Evolutionary conservation across 23 tunicate species (phyloP).

Genomic region (Styela clava): DNA sequence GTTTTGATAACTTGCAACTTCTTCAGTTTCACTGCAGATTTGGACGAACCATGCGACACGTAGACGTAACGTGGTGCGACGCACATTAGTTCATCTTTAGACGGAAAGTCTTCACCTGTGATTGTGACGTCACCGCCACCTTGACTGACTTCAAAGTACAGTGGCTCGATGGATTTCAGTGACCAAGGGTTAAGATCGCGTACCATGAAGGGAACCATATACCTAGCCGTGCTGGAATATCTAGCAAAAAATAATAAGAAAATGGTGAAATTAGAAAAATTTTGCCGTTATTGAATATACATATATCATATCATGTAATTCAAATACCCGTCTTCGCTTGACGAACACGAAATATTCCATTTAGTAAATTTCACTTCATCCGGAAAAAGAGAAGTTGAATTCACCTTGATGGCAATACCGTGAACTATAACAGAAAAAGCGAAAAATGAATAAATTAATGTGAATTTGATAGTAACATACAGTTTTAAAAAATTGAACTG

Average conservation of each 20-base stretch:
- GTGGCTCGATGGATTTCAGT: constrained; percentile 17
- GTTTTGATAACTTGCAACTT: not conserved
- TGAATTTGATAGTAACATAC: no score
- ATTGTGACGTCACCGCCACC: constrained; percentile 23
- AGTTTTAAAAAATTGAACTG: no score
- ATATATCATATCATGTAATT: not conserved
- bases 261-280: not conserved
- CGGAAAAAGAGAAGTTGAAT: not conserved
- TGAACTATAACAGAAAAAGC: constrained; percentile 1
- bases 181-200: constrained; percentile 10
- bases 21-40: not conserved
- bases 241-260: not conserved
- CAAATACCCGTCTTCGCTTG: not conserved
- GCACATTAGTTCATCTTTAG: not conserved
- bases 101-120: not conserved
- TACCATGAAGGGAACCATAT: not conserved
- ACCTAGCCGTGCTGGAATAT: not conserved
- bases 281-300: not conserved
- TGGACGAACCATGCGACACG: not conserved
- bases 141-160: not conserved
- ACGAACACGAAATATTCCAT: constrained; percentile 1
- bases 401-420: not conserved
- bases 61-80: not conserved
- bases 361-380: not conserved
- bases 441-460: no score